Evolutionary conservation across 2,113 vertebrate genomes (phyloP).

Genomic region (Penelope pileata): DNA sequence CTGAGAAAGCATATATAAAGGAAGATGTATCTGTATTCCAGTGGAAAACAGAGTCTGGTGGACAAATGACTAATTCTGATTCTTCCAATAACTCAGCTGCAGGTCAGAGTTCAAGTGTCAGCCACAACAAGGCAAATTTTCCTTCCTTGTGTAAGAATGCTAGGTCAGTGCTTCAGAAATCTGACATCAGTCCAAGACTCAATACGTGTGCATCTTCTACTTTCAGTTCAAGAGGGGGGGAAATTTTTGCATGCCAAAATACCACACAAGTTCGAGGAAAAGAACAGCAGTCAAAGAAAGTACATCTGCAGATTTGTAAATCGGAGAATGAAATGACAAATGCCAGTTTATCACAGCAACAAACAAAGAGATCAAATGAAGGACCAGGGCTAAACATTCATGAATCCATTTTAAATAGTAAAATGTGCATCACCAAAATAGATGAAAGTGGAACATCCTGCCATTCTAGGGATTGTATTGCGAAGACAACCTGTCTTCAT

Average conservation of each 20-base stretch:
- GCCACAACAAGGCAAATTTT: background rate
- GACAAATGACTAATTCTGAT: background rate
- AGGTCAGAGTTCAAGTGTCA: background rate
- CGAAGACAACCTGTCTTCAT: background rate
- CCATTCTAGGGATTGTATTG: background rate
- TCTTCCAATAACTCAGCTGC: background rate
- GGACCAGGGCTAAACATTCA: slow-evolving; percentile 17
- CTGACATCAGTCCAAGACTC: background rate
- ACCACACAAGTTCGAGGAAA: background rate
- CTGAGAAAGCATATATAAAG: background rate
- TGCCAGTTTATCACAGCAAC: background rate
- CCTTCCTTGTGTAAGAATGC: background rate
- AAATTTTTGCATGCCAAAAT: slow-evolving; percentile 36
- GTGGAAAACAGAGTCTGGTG: background rate
- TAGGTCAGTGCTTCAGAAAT: background rate
- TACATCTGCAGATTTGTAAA: slow-evolving; percentile 56
- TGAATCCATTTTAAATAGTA: background rate
- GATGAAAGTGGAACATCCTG: background rate
- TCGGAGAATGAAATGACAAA: slow-evolving; percentile 45
- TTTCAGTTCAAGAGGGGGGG: background rate
- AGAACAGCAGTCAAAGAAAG: background rate
- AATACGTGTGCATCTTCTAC: background rate
- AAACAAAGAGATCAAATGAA: slow-evolving; percentile 18
- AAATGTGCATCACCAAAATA: background rate
- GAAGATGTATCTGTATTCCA: background rate